Percentiles rank a stretch among this genome's conserved stretches.
Conservation (phyloP, 2,797 vertebrate genomes). For the Pseudochirops corinnae region DNA sequence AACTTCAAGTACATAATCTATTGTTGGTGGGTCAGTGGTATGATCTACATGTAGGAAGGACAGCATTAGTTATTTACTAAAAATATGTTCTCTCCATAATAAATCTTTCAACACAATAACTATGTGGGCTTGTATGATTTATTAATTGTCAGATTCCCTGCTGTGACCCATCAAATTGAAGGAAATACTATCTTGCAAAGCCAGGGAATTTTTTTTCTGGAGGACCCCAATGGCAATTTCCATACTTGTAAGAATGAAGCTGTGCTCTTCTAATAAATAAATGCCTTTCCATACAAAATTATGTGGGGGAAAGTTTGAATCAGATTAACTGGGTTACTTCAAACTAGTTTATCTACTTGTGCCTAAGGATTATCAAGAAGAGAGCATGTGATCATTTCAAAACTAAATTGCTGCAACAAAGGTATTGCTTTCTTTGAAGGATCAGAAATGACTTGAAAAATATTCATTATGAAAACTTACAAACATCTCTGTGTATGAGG, state of each 20-base stretch:
- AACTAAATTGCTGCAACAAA: conserved; percentile 10
- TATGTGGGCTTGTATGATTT: not conserved
- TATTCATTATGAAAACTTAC: not conserved
- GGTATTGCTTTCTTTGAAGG: not conserved
- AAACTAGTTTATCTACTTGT: conserved; percentile 2
- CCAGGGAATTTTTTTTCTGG: not conserved
- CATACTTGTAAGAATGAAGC: not conserved
- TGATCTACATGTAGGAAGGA: not conserved
- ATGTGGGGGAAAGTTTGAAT: not conserved
- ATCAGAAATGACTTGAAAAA: not conserved
- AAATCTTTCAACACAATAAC: not conserved
- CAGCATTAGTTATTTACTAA: not conserved
- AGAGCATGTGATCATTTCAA: conserved; percentile 12
- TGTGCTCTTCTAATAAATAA: not conserved
- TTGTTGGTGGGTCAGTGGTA: not conserved
- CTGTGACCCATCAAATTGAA: not conserved
- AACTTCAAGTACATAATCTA: not conserved
- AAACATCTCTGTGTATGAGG: not conserved
- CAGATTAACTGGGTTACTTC: conserved; percentile 16
- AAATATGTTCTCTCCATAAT: not conserved
- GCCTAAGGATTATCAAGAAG: not conserved
- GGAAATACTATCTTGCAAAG: not conserved
- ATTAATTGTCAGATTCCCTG: not conserved
- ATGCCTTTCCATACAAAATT: not conserved
- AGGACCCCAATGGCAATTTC: not conserved